Evolutionary conservation across 2,113 vertebrate genomes (phyloP), one percentile per base, ranked within the genome.

Genomic region (Oxygymnocypris stewartii): DNA sequence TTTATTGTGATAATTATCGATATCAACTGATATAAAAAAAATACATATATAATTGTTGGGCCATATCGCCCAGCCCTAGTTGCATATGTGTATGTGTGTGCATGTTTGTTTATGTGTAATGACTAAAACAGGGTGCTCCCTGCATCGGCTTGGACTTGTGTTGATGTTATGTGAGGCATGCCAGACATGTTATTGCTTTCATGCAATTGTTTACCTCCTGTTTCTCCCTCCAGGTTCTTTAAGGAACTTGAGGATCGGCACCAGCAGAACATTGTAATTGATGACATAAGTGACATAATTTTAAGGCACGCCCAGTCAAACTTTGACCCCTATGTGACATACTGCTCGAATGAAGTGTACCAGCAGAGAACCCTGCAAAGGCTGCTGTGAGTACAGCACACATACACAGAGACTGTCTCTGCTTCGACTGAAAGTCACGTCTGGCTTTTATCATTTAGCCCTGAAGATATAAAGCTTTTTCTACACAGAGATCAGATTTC

Each of bases 311-410:
- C 97, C 0, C 89, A 95, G 20, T 95, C 96, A 42, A 96, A 95
- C 0, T 99, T 99, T 65, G 98, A 99, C 25, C 98, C 97, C 0
- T 99, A 97, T 1, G 92, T 99, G 80, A 99, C 96, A 0, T 99
- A 99, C 92, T 99, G 98, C 93, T 98, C 96, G 78, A 99, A 99
- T 9, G 98, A 99, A 89, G 97, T 99, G 85, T 99, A 99, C 42
- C 98, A 99, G 90, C 98, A 99, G 84, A 94, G 98, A 16, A 99
- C 97, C 0, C 95, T 99, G 10, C 97, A 99, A 92, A 97, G 94
- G 85, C 90, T 99, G 57, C 82, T 97, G 98, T 99, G 93, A 97
- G 97, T 93, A 80, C 69, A 2, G 35, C 42, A 54, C 65, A 79
- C 25, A 71, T 59, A 65, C 35, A 76, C 80, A 84, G 14, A 42